Conservation (phyloP, 2,888 invertebrate species). For the Pilophorus perplexus region DNA sequence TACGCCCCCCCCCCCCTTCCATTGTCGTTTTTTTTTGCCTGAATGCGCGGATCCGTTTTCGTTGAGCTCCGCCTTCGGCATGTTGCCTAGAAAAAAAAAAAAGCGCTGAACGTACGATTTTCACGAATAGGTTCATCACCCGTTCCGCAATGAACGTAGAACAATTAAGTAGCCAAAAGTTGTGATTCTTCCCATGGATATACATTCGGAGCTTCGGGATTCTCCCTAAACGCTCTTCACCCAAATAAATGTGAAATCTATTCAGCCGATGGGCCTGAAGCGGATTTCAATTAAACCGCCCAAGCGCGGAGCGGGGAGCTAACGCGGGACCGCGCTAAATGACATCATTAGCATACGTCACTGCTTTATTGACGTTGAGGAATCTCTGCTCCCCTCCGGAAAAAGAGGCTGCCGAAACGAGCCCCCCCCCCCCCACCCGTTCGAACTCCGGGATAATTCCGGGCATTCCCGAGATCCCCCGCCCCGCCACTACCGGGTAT, state of each 20-base stretch:
- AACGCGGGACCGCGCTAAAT: constrained; percentile 26
- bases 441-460: constrained; percentile 18
- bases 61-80: no score
- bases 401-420: neutral
- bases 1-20: no score
- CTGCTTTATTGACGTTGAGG: constrained; percentile 40
- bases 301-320: constrained; percentile 9
- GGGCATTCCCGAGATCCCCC: neutral
- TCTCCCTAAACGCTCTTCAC: no score
- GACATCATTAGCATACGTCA: constrained; percentile 40
- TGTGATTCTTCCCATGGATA: no score
- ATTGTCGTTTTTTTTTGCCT: no score
- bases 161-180: no score
- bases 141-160: no score
- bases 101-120: no score
- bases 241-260: constrained; percentile 28
- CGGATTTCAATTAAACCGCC: constrained; percentile 20
- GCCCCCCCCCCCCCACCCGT: neutral
- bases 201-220: constrained; percentile 3
- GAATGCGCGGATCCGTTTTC: no score
- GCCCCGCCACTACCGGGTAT: constrained; percentile 1
- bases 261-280: neutral
- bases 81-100: no score
- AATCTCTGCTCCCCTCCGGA: constrained; percentile 17
- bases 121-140: no score